Evolutionary conservation across 2,113 vertebrate genomes (phyloP), one percentile per base, ranked within the genome.

Genomic region (Myodes glareolus): DNA sequence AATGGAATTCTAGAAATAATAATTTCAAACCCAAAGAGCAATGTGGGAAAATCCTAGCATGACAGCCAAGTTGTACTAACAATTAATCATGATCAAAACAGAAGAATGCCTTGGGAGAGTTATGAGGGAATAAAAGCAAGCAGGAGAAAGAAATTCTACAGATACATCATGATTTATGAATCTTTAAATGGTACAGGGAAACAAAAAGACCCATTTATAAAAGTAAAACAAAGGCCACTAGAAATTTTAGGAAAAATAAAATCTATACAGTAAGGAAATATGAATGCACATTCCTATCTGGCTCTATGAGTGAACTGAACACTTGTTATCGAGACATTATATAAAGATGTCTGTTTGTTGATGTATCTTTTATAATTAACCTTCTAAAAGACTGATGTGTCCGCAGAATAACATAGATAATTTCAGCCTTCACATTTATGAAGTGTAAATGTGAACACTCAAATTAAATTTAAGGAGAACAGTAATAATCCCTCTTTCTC

Each of bases 231-330:
- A 91, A 94, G 33, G 3, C 9, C 76, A 81, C 42, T 92, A 93
- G 45, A 94, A 94, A 67, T 70, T 58, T n/a, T 6, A 84, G 91
- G n/a, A 84, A 72, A 89, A 82, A 12, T 36, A 86, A 93, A 94
- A 94, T 27, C 72, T 67, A 4, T 39, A 73, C 7, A 87, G 68
- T 92, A 94, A 73, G 47, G 36, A 75, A 92, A 65, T 85, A 61
- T 10, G 29, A 76, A 11, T 52, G 58, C 0, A n/a, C 4, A 29
- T 1, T 86, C 52, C n/a, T 45, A 19, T 68, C 95, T 89, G 52
- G 5, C 7, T 52, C 21, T 87, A 65, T 52, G 65, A 92, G 1
- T 78, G 39, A 91, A 70, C 4, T 82, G 50, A 91, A 61, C 7
- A 68, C 0, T 82, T 77, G 45, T 81, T 93, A 39, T 70, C 14